Conservation (phyloP, 2,797 vertebrate species). For the Channa striata region DNA sequence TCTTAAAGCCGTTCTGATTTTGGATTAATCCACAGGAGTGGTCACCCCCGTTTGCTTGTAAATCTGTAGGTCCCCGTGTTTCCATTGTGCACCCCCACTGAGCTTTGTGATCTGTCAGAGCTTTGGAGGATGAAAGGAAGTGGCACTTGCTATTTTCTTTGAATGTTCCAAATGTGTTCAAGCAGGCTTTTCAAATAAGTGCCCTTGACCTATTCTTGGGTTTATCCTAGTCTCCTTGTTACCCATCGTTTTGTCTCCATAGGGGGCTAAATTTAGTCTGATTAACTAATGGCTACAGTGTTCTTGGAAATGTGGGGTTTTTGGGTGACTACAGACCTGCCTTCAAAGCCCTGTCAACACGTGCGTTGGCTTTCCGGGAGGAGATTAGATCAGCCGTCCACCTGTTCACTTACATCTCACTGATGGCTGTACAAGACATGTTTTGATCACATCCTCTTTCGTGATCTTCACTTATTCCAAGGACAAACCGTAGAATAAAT, state of each 20-base stretch:
- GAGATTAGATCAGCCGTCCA: constrained; percentile 91
- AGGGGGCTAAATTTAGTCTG: constrained; percentile 88
- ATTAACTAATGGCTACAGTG: constrained; percentile 91
- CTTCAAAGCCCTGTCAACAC: constrained; percentile 87
- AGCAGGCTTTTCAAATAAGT: constrained; percentile 76
- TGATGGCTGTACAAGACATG: constrained; percentile 38
- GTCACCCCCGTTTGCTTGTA: constrained; percentile 61
- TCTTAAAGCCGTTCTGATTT: constrained; percentile 73
- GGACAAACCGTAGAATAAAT: not conserved
- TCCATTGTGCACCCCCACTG: constrained; percentile 62
- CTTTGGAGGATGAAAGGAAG: constrained; percentile 81
- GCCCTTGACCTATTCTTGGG: constrained; percentile 68
- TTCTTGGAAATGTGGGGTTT: constrained; percentile 86
- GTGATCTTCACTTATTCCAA: constrained; percentile 80
- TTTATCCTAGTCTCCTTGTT: constrained; percentile 67
- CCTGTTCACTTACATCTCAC: constrained; percentile 67
- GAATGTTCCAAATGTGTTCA: constrained; percentile 71
- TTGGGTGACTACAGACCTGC: constrained; percentile 75
- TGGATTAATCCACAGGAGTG: constrained; percentile 79
- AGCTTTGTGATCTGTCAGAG: constrained; percentile 63
- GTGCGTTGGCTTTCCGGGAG: constrained; percentile 85
- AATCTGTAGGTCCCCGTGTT: constrained; percentile 68
- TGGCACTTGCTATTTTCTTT: constrained; percentile 66
- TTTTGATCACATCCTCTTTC: constrained; percentile 55
- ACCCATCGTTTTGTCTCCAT: constrained; percentile 84